Evolutionary conservation across 2,888 invertebrate genomes (phyloP).

Genomic region (Malacosoma neustria): DNA sequence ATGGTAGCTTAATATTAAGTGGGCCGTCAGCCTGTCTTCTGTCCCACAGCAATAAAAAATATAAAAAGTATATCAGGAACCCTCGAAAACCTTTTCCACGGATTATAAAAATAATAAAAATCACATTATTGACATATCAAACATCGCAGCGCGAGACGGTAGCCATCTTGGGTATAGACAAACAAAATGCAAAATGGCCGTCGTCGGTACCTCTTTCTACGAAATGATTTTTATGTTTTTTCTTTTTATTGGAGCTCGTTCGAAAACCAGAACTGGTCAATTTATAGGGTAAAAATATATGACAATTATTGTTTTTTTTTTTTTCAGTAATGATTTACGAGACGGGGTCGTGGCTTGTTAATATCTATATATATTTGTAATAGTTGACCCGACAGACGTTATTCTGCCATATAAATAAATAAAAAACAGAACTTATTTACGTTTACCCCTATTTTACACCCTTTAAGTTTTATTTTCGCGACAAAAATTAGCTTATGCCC

Average conservation of each 20-base stretch:
- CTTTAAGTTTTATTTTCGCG: no score
- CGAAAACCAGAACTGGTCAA: neutral
- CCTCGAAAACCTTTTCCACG: neutral
- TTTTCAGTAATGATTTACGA: neutral
- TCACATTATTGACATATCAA: slow-evolving; percentile 26
- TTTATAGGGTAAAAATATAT: neutral
- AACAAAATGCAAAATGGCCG: slow-evolving; percentile 36
- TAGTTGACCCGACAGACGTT: no score
- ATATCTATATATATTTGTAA: no score
- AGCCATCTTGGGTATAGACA: slow-evolving; percentile 34
- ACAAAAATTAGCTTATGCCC: no score
- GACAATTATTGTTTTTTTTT: neutral
- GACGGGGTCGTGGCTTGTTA: no score
- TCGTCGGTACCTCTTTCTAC: slow-evolving; percentile 22
- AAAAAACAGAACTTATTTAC: no score
- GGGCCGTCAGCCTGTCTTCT: no score
- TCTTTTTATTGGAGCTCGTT: slow-evolving; percentile 11
- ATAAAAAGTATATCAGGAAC: no score
- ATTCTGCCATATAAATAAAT: no score
- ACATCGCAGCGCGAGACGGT: slow-evolving; percentile 26
- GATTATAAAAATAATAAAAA: slow-evolving; percentile 17
- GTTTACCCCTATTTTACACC: no score
- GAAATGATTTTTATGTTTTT: slow-evolving; percentile 17
- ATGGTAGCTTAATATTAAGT: no score
- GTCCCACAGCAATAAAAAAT: no score